Base-by-base conservation (phyloP, 1,140 invertebrate species). In the Diabrotica undecimpunctata region DNA sequence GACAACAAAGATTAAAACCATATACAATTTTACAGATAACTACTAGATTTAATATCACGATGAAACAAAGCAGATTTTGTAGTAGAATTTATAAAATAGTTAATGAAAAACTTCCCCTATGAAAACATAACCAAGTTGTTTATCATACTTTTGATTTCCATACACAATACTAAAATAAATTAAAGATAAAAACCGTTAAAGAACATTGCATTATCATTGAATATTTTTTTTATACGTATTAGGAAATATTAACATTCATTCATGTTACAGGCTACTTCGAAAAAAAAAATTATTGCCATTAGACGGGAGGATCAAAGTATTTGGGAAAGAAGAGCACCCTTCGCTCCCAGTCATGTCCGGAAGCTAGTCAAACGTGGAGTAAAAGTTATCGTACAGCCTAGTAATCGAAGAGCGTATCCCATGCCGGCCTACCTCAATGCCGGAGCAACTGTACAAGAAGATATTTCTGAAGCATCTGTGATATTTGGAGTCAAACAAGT, bases 401-500 rank as follows among this genome's bases (percentile, higher is more conserved):
- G 95, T 38, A 99, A 99, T 79, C 82, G 97, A 71, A 82, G 98
- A 54, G 96, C 97, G 2, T 99, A 98, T 82, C 96, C 96, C 5
- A 96, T 97, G 84, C 92, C 96, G 85, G 86, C 92, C 0, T 97
- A 97, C 78, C 83, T 90, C 62, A 88, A 89, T 73, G 89, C 91
- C 12, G 97, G 97, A 7, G 97, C 97, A 0, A 82, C 90, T 0
- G 86, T 99, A 25, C 92, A 96, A 77, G 98, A 99, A 79, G 97
- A 99, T 74, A 95, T 99, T 38, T 94, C 90, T 70, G 94, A 98
- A 74, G 96, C 97, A 0, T 91, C 89, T 5, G 89, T 99, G 0
- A 97, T 99, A 58, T 95, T 99, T 72, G 97, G 97, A 0, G 97
- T 99, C 0, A 99, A 99, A 75, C 94, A 98, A 82, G 94, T 97